phyloP scores from a whole-genome alignment of 2,797 vertebrate genomes.

The Amblyopsis hoosieri region DNA sequence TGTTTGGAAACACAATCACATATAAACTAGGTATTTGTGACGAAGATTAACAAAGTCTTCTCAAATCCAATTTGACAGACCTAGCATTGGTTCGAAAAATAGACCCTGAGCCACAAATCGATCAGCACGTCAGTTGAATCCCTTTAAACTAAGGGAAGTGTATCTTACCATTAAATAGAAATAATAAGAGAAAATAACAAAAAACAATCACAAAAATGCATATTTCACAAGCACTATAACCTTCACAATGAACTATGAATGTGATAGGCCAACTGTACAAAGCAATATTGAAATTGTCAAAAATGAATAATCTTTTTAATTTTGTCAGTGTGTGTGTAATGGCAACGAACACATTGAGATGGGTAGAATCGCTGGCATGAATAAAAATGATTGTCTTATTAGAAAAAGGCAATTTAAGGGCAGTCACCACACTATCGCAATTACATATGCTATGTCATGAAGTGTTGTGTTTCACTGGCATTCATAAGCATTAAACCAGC shows the following conservation, averaged over 20 bases:
- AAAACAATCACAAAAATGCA: neutral
- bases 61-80: too few relatives aligned
- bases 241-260: conserved; percentile 37
- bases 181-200: conserved; percentile 8
- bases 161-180: conserved; percentile 12
- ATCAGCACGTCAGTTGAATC: too few relatives aligned
- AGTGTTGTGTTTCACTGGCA: conserved; percentile 36
- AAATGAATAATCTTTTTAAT: conserved; percentile 75
- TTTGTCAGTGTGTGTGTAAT: conserved; percentile 62
- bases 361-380: conserved; percentile 50
- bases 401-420: conserved; percentile 47
- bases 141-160: too few relatives aligned
- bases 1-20: too few relatives aligned
- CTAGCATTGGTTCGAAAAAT: too few relatives aligned
- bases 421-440: conserved; percentile 28
- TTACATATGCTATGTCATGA: conserved; percentile 7
- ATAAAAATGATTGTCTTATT: conserved; percentile 68
- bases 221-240: conserved; percentile 34
- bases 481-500: conserved; percentile 8
- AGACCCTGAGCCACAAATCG: too few relatives aligned
- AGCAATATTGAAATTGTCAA: conserved; percentile 59
- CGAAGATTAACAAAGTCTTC: too few relatives aligned
- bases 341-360: conserved; percentile 59
- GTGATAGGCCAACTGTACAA: conserved; percentile 34
- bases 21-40: too few relatives aligned